phyloP scores from a whole-genome alignment of 2,113 vertebrate genomes.

The Hiodon alosoides region DNA sequence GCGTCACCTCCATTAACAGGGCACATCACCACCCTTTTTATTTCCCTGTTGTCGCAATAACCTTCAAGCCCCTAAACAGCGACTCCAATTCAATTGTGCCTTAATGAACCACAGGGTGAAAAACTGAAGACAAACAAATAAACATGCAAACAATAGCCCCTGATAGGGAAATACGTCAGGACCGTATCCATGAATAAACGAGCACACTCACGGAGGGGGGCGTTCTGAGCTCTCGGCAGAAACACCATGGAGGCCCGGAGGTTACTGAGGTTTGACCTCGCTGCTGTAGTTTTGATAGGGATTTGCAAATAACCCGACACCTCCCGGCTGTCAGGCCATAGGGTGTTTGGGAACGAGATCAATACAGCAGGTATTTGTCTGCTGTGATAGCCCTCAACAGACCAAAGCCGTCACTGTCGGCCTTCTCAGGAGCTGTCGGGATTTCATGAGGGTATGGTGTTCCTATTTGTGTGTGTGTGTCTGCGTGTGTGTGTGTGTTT shows the following conservation, averaged over 20 bases:
- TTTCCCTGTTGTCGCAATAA: slow-evolving; percentile 38
- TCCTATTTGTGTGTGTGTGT: not conserved
- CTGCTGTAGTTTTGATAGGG: slow-evolving; percentile 41
- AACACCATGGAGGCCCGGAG: slow-evolving; percentile 26
- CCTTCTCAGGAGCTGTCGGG: not conserved
- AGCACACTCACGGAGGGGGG: slow-evolving; percentile 29
- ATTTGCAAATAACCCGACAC: slow-evolving; percentile 25
- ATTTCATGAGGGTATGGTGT: not conserved
- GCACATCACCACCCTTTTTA: slow-evolving; percentile 9
- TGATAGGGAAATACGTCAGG: slow-evolving; percentile 20
- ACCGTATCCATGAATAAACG: slow-evolving; percentile 45
- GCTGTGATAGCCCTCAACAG: slow-evolving; percentile 12
- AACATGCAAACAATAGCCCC: slow-evolving; percentile 33
- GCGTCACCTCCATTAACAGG: slow-evolving; percentile 30
- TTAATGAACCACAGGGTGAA: slow-evolving; percentile 61
- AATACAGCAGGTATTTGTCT: slow-evolving; percentile 32
- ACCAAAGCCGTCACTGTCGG: not conserved
- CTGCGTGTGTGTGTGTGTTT: too few species aligned
- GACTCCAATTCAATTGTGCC: slow-evolving; percentile 43
- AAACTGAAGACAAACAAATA: slow-evolving; percentile 51
- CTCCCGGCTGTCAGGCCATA: not conserved
- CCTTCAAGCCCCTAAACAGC: slow-evolving; percentile 30
- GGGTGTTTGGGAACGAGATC: slow-evolving; percentile 24
- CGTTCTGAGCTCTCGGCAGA: slow-evolving; percentile 11
- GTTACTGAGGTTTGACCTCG: slow-evolving; percentile 47